Conservation (phyloP, 2,888 invertebrate species). For the Exocentrus adspersus region DNA sequence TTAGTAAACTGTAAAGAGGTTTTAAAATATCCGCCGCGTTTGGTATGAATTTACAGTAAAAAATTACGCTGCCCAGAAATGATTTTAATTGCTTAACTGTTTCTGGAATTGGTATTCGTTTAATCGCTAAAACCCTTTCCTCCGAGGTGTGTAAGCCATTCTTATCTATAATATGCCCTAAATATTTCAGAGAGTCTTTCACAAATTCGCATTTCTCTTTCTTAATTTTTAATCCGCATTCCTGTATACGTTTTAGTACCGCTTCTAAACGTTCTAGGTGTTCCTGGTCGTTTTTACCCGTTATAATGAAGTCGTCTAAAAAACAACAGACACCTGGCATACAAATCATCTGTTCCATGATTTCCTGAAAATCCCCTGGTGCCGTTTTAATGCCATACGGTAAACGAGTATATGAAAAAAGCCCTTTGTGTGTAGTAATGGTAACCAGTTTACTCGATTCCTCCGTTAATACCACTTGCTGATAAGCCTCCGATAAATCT, state of each 20-base stretch:
- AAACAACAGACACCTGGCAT: conserved; percentile 30
- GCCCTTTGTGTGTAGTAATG: conserved; percentile 47
- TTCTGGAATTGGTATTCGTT: conserved; percentile 16
- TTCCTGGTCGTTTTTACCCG: conserved; percentile 33
- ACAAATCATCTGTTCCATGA: conserved; percentile 48
- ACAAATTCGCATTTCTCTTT: conserved; percentile 46
- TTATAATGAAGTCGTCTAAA: conserved; percentile 41
- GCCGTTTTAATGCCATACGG: conserved; percentile 51
- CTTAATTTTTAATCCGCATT: conserved; percentile 39
- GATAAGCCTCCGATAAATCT: conserved; percentile 33
- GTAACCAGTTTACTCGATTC: conserved; percentile 37
- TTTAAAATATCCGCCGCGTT: conserved; percentile 9
- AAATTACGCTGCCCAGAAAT: conserved; percentile 30
- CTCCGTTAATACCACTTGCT: conserved; percentile 28
- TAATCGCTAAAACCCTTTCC: conserved; percentile 39
- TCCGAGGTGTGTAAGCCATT: conserved; percentile 41
- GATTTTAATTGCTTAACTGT: conserved; percentile 25
- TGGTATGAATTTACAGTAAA: conserved; percentile 33
- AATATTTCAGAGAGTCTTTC: conserved; percentile 34
- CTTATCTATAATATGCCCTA: conserved; percentile 43
- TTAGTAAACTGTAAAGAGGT: conserved; percentile 27
- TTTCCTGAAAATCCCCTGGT: conserved; percentile 48
- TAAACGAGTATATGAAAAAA: conserved; percentile 46
- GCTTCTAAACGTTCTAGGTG: conserved; percentile 17
- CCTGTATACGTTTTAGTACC: conserved; percentile 19